Evolutionary conservation across 2,888 invertebrate genomes (phyloP).

Genomic region (Gari tellinella): DNA sequence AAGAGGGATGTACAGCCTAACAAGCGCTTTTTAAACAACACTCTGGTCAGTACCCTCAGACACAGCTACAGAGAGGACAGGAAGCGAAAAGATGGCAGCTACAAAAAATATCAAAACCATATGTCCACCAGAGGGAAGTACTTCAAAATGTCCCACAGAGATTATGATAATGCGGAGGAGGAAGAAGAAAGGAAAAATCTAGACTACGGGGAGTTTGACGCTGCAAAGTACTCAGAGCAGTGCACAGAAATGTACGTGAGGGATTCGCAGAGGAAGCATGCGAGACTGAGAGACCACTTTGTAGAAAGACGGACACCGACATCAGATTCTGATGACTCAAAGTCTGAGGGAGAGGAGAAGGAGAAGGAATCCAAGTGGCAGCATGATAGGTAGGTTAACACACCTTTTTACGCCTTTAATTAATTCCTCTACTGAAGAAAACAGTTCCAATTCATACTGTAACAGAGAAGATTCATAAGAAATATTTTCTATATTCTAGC

Average conservation of each 20-base stretch:
- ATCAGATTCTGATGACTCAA: constrained; percentile 39
- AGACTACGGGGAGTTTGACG: constrained; percentile 60
- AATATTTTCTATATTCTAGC: too few species aligned
- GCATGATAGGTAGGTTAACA: not conserved
- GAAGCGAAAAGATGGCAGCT: constrained; percentile 38
- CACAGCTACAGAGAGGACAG: constrained; percentile 55
- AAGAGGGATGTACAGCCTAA: constrained; percentile 74
- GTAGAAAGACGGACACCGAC: constrained; percentile 50
- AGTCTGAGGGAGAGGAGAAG: constrained; percentile 34
- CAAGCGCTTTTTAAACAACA: constrained; percentile 80
- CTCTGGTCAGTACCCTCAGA: constrained; percentile 76
- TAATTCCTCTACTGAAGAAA: too few species aligned
- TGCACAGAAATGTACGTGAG: constrained; percentile 50
- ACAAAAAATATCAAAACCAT: constrained; percentile 33
- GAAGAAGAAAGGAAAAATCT: constrained; percentile 25
- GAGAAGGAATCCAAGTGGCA: not conserved
- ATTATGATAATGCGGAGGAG: constrained; percentile 31
- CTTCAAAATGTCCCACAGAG: constrained; percentile 9
- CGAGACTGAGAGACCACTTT: constrained; percentile 47
- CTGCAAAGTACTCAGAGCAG: constrained; percentile 44
- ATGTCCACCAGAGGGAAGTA: constrained; percentile 14
- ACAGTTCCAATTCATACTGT: too few species aligned
- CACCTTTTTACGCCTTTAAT: too few species aligned
- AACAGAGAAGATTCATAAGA: too few species aligned
- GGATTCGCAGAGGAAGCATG: constrained; percentile 55